Percentiles rank a stretch among this genome's conserved stretches.
phyloP scores from a whole-genome alignment of 23 tunicate species.

The Oikopleura dioica region DNA sequence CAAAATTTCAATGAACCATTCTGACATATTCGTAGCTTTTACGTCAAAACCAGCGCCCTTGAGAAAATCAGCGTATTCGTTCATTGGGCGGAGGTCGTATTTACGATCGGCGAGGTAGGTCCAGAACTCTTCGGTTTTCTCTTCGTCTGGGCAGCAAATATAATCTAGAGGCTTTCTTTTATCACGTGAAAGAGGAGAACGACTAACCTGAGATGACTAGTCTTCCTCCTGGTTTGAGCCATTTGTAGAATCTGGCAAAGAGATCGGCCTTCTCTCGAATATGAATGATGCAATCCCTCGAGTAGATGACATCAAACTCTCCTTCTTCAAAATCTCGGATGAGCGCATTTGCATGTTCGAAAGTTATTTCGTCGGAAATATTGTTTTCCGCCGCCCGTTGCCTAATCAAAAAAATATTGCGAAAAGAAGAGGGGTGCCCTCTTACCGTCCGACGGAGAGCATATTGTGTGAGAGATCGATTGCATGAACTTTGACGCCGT shows the following conservation, averaged over 20 bases:
- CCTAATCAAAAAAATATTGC: neutral
- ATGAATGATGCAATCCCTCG: neutral
- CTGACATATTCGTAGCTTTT: neutral
- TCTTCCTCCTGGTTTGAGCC: constrained; percentile 7
- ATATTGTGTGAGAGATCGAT: constrained; percentile 5
- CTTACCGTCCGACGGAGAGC: neutral
- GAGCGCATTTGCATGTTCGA: constrained; percentile 4
- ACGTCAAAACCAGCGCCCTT: neutral
- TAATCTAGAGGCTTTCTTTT: neutral
- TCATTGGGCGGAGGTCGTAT: constrained; percentile 4
- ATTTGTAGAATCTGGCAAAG: neutral
- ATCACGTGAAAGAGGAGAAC: neutral
- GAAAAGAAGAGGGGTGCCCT: neutral
- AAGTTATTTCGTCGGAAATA: neutral
- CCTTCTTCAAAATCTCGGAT: neutral
- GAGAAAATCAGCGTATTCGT: neutral
- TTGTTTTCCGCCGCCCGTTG: neutral
- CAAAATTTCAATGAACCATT: neutral
- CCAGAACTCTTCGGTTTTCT: constrained; percentile 10
- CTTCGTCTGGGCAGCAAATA: constrained; percentile 11
- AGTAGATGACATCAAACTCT: neutral
- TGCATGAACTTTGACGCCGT: constrained; percentile 19
- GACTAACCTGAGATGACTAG: neutral
- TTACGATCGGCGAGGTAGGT: neutral
- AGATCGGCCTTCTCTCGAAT: neutral